Evolutionary conservation across 2,888 invertebrate genomes (phyloP), one percentile per base, ranked within the genome.

Genomic region (Caradrina clavipalpis): DNA sequence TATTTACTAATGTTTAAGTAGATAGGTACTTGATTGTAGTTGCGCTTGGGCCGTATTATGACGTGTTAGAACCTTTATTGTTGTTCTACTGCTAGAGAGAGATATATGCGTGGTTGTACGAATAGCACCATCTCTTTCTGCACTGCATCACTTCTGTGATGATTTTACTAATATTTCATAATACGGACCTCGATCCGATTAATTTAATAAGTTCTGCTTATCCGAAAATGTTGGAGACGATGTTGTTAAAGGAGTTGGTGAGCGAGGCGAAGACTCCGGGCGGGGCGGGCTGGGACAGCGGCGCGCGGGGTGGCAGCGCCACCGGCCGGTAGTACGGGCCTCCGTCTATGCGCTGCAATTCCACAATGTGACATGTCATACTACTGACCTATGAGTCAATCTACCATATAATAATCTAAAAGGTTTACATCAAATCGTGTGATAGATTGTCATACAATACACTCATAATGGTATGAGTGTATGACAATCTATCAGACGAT

Each of bases 141-240:
- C 35, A 8, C 35, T 35, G 8, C 2, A 26, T 26, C 4, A 26
- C 26, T 26, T 4, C 3, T 45, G 45, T 45, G 11, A 39, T 45
- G 45, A 17, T 15, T 45, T 45, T 3, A 5, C 1, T 45, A 51
- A 42, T 31, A 21, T 15, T 31, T 31, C 6, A 53, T 69, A 53
- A 47, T 21, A 35, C 39, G 26, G 47, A 3, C 10, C 21, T 59
- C n/a, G 21, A 15, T 50, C 0, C 6, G 4, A 13, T 26, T 7
- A 13, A 15, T 56, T 26, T 26, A 26, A 26, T 22, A 49, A 2
- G 15, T 51, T 49, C 13, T 19, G 22, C 57, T 87, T 96, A 98
- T 88, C 98, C 98, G 86, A 98, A 98, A 87, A 98, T 97, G 89
- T 97, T 98, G 75, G 97, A 97, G 80, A 98, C 97, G 83, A 98